These are phyloP conservation scores for Corvus cornix DNA, from an alignment of 2,113 vertebrate genomes.

Conservation along the genomic window DNA sequence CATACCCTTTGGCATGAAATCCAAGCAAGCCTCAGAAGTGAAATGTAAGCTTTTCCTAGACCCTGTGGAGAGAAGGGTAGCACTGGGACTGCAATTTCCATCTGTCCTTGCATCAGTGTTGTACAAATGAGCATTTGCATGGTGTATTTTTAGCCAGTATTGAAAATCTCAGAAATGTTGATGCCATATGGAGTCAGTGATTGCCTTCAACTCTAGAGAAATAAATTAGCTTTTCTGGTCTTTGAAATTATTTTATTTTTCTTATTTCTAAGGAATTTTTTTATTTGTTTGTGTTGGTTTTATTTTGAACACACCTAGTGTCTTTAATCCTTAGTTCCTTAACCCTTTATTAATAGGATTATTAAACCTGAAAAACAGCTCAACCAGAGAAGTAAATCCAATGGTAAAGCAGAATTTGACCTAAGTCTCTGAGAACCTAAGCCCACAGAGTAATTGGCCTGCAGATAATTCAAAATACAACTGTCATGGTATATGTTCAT, in stretches of 20 bases:
- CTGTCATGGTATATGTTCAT: not conserved
- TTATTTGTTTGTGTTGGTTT: not conserved
- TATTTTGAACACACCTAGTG: not conserved
- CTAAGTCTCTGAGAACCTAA: not conserved
- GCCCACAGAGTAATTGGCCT: not conserved
- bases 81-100: not conserved
- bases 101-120: not conserved
- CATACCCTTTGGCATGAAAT: not conserved
- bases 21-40: not conserved
- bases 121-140: not conserved
- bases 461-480: not conserved
- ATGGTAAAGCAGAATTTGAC: not conserved
- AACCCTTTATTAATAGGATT: not conserved
- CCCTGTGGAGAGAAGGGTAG: not conserved
- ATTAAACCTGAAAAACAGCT: not conserved
- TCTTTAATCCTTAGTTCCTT: not conserved
- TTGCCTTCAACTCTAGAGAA: not conserved
- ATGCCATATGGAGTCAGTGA: not conserved
- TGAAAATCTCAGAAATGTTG: not conserved
- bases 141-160: not conserved
- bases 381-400: not conserved
- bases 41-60: not conserved
- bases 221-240: rapidly evolving
- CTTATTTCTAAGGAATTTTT: not conserved
- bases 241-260: not conserved